Percentiles rank a stretch among this genome's conserved stretches.
Conservation (phyloP, 2,113 vertebrate species). For the Alaudala cheleensis region DNA sequence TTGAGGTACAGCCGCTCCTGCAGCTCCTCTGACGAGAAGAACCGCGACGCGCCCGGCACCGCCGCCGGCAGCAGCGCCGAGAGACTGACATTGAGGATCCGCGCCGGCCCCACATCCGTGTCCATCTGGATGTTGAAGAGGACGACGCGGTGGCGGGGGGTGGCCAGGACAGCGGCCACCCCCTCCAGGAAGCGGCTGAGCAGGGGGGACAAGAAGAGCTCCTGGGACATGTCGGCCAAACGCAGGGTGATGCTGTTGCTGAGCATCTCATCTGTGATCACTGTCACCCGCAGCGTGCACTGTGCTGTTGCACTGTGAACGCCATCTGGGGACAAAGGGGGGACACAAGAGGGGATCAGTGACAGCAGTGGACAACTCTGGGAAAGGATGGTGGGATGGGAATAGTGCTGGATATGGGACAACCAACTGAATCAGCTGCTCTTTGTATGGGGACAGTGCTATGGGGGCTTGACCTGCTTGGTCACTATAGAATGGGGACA, state of each 20-base stretch:
- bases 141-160: slow-evolving; percentile 83
- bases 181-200: slow-evolving; percentile 90
- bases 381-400: neutral
- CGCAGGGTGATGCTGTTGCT: slow-evolving; percentile 96
- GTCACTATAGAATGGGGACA: neutral
- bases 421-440: neutral
- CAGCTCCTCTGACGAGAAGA: slow-evolving; percentile 90
- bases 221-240: slow-evolving; percentile 91
- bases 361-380: neutral
- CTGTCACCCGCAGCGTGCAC: slow-evolving; percentile 90
- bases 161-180: slow-evolving; percentile 87
- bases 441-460: rapidly evolving
- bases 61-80: slow-evolving; percentile 78
- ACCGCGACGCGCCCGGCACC: slow-evolving; percentile 43
- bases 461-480: neutral
- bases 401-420: neutral
- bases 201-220: slow-evolving; percentile 90
- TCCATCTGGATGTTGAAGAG: slow-evolving; percentile 95
- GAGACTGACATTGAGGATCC: slow-evolving; percentile 94
- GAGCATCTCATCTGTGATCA: slow-evolving; percentile 96
- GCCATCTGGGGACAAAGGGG: slow-evolving; percentile 72
- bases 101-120: slow-evolving; percentile 85
- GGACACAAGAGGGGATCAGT: neutral
- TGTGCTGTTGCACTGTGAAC: slow-evolving; percentile 88
- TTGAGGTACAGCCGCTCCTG: slow-evolving; percentile 95